Percentiles rank a stretch among this genome's conserved stretches.
Conservation (phyloP, 2,888 invertebrate species). For the Drosophila pseudotalamancana region DNA sequence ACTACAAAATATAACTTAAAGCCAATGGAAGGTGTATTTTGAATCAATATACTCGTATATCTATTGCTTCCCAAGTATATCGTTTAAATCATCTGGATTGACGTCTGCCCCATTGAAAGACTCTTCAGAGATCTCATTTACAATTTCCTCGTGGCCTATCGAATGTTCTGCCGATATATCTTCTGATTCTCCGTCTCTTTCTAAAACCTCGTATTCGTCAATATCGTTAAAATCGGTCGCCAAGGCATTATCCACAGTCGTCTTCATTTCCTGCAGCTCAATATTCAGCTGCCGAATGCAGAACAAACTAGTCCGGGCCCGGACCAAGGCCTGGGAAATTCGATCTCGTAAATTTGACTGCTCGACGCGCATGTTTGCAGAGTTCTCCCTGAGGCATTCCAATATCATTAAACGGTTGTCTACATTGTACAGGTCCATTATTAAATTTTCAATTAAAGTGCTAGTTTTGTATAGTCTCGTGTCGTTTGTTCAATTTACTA, state of each 20-base stretch:
- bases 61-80: neutral
- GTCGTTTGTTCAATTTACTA: neutral
- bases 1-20: conserved; percentile 2
- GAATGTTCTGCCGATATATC: too few relatives aligned
- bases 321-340: conserved; percentile 29
- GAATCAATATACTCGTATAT: neutral
- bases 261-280: conserved; percentile 37
- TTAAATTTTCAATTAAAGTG: neutral
- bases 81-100: neutral
- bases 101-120: neutral
- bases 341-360: conserved; percentile 28
- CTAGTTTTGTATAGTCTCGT: neutral
- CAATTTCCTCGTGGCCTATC: neutral
- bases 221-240: neutral
- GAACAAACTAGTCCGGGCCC: conserved; percentile 26
- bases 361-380: conserved; percentile 39
- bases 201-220: neutral
- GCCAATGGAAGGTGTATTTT: neutral
- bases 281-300: conserved; percentile 26
- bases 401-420: conserved; percentile 24
- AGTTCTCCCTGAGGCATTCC: conserved; percentile 51
- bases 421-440: conserved; percentile 34
- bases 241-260: conserved; percentile 20
- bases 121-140: neutral
- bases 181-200: neutral